A percentile compares a stretch with the other conserved stretches of the same genome.
These are phyloP conservation scores for Crotalus adamanteus DNA, from an alignment of 2,797 vertebrate species.

Conservation along the genomic window DNA sequence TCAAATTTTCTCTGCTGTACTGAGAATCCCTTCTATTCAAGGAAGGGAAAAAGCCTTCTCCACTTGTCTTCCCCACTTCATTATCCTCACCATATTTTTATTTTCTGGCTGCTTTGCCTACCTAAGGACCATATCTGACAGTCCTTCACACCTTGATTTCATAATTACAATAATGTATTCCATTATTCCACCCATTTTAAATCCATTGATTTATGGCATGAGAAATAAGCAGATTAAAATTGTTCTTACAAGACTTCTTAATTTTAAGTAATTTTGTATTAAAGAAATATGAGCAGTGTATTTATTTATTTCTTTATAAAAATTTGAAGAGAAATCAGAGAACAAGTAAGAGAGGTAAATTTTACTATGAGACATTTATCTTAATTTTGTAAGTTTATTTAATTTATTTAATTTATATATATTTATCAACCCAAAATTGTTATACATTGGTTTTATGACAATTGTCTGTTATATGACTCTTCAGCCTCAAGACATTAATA, in stretches of 20 bases:
- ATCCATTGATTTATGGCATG: not conserved
- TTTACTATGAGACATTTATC: not conserved
- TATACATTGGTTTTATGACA: no score
- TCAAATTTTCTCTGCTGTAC: not conserved
- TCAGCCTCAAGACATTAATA: not conserved
- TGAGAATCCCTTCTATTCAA: not conserved
- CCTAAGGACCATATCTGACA: not conserved
- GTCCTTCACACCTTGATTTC: not conserved
- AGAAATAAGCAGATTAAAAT: not conserved
- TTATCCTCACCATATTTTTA: not conserved
- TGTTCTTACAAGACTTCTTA: not conserved
- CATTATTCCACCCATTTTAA: not conserved
- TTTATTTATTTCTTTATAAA: not conserved
- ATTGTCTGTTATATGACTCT: not conserved
- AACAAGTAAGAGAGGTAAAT: not conserved
- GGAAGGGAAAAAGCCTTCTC: not conserved
- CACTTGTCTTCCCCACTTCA: not conserved
- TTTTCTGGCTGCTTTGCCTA: not conserved
- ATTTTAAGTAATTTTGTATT: not conserved
- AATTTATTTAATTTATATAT: not conserved
- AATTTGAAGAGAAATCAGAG: not conserved
- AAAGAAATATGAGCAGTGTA: not conserved
- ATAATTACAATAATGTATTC: not conserved
- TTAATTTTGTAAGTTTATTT: not conserved
- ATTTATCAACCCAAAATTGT: not conserved